A percentile compares a stretch with the other conserved stretches of the same genome.
These are phyloP conservation scores for Drosophila flavopinicola DNA, from an alignment of 2,888 invertebrate species.

Conservation along the genomic window DNA sequence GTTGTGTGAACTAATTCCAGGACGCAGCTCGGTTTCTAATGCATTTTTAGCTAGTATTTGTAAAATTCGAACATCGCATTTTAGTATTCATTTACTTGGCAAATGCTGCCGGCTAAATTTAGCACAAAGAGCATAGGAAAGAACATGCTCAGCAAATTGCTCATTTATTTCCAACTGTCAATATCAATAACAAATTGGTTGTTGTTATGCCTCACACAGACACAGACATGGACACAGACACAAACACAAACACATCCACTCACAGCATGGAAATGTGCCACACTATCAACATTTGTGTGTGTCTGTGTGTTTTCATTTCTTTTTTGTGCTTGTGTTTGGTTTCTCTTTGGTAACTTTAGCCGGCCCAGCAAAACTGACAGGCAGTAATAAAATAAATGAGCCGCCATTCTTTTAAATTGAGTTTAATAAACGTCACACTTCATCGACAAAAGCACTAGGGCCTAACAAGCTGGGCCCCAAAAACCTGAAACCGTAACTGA, in stretches of 20 bases:
- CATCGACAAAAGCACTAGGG: conserved; percentile 74
- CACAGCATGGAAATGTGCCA: conserved; percentile 59
- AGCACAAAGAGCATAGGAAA: conserved; percentile 33
- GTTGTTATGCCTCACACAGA: conserved; percentile 72
- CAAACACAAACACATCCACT: conserved; percentile 20
- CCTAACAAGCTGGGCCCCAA: conserved; percentile 47
- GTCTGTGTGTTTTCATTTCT: not conserved
- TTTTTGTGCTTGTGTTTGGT: conserved; percentile 44
- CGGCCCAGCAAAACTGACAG: conserved; percentile 62
- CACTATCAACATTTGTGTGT: conserved; percentile 66
- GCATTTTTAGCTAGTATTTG: conserved; percentile 27
- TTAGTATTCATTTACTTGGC: conserved; percentile 33
- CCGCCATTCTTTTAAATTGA: conserved; percentile 80
- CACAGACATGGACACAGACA: conserved; percentile 30
- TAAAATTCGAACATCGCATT: conserved; percentile 8
- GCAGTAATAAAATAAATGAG: conserved; percentile 80
- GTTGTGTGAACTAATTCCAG: conserved; percentile 13
- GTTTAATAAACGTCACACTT: conserved; percentile 80
- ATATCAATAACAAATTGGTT: conserved; percentile 80
- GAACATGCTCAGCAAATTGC: conserved; percentile 69
- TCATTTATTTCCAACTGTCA: conserved; percentile 81
- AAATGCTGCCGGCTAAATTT: conserved; percentile 42
- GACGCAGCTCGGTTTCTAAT: conserved; percentile 40
- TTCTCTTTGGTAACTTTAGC: conserved; percentile 66
- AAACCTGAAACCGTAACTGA: conserved; percentile 51